Evolutionary conservation across 1,140 invertebrate genomes (phyloP).

Genomic region (Grapholita molesta): DNA sequence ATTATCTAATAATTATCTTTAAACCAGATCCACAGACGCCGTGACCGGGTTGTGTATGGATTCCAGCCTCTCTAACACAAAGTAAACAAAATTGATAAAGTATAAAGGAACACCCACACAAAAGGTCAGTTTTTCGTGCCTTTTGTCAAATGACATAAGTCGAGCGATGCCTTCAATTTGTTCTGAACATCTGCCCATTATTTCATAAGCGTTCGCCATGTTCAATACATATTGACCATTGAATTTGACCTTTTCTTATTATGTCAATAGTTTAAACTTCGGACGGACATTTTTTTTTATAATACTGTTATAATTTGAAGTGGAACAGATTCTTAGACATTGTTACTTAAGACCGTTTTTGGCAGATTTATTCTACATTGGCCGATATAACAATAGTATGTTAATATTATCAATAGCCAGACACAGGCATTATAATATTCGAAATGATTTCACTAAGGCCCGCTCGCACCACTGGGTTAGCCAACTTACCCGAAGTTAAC

Average conservation of each 20-base stretch:
- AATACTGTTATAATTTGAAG: not conserved
- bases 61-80: not conserved
- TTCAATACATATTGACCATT: not conserved
- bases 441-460: too few species aligned
- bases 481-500: too few species aligned
- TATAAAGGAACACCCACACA: constrained; percentile 5
- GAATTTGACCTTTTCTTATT: not conserved
- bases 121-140: not conserved
- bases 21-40: too few species aligned
- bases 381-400: not conserved
- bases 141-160: not conserved
- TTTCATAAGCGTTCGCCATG: not conserved
- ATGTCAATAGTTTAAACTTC: not conserved
- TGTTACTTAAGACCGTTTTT: not conserved
- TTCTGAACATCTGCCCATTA: not conserved
- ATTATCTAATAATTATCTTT: too few species aligned
- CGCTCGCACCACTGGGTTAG: too few species aligned
- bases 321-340: not conserved
- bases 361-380: not conserved
- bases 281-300: not conserved
- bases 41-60: too few species aligned
- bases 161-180: not conserved
- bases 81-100: constrained; percentile 7
- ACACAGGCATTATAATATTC: not conserved
- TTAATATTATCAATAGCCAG: not conserved